Percentiles rank a stretch among this genome's conserved stretches.
Evolutionary conservation across 1,140 invertebrate genomes (phyloP).

Genomic region (Helicoverpa zea): DNA sequence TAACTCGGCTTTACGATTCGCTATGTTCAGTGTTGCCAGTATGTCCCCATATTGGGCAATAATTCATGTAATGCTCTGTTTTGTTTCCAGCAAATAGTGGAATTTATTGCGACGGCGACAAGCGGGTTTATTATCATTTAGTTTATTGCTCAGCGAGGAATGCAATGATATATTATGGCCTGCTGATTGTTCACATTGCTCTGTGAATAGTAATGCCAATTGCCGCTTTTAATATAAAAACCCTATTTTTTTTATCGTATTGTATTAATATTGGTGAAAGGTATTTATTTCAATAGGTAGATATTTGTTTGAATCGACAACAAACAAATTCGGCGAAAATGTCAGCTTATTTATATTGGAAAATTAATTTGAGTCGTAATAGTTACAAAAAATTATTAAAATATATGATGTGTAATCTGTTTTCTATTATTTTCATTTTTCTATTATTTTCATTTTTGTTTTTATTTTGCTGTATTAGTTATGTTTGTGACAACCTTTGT

Average conservation of each 20-base stretch:
- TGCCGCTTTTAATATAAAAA: neutral
- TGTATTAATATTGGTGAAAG: too few species aligned
- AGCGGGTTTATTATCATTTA: slow-evolving; percentile 45
- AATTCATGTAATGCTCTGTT: slow-evolving; percentile 45
- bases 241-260: neutral
- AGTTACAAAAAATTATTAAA: neutral
- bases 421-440: neutral
- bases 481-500: slow-evolving; percentile 8
- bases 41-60: slow-evolving; percentile 39
- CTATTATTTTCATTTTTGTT: too few species aligned
- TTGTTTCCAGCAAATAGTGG: slow-evolving; percentile 44
- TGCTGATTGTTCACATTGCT: slow-evolving; percentile 5
- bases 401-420: neutral
- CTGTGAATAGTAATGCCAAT: slow-evolving; percentile 15
- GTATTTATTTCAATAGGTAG: too few species aligned
- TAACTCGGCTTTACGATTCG: slow-evolving; percentile 32
- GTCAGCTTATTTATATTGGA: neutral
- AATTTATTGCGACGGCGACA: slow-evolving; percentile 46
- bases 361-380: too few species aligned
- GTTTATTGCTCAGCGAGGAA: slow-evolving; percentile 41
- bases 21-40: slow-evolving; percentile 21
- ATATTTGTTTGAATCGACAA: too few species aligned
- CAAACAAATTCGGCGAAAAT: neutral
- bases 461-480: too few species aligned
- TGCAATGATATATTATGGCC: slow-evolving; percentile 25